phyloP scores from a whole-genome alignment of 1,140 invertebrate species.

The Tetramorium alpestre region DNA sequence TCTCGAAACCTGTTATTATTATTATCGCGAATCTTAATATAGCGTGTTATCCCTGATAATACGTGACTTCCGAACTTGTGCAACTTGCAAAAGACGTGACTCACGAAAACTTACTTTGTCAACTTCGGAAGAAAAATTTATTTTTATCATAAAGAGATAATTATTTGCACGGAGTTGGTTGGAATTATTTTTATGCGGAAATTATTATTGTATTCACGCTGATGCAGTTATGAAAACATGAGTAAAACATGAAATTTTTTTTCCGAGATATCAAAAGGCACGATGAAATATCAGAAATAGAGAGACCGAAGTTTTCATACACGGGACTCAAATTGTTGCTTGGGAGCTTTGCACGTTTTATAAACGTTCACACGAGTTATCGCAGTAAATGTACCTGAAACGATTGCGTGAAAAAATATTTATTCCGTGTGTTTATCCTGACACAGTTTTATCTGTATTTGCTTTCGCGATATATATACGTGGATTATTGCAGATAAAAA shows the following conservation, averaged over 20 bases:
- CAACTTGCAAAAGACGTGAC: slow-evolving; percentile 6
- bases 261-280: slow-evolving; percentile 5
- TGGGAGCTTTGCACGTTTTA: slow-evolving; percentile 42
- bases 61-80: not conserved
- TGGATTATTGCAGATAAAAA: slow-evolving; percentile 48
- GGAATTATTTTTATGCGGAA: slow-evolving; percentile 6
- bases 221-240: slow-evolving; percentile 16
- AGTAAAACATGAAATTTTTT: slow-evolving; percentile 17
- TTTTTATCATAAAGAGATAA: slow-evolving; percentile 6
- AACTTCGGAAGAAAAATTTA: not conserved
- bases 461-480: not conserved
- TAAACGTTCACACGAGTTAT: slow-evolving; percentile 40
- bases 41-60: slow-evolving; percentile 4
- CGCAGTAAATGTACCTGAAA: slow-evolving; percentile 48
- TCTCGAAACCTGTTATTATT: slow-evolving; percentile 7
- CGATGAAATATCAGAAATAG: slow-evolving; percentile 30
- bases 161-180: slow-evolving; percentile 8
- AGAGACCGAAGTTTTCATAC: slow-evolving; percentile 44
- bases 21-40: slow-evolving; percentile 11
- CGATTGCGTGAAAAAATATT: slow-evolving; percentile 57
- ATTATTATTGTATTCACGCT: not conserved
- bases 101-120: slow-evolving; percentile 6
- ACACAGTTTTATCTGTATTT: slow-evolving; percentile 52
- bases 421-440: slow-evolving; percentile 49
- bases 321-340: slow-evolving; percentile 43